These are phyloP conservation scores for Drosophila lowei DNA, from an alignment of 1,140 invertebrate species.

Conservation along the genomic window DNA sequence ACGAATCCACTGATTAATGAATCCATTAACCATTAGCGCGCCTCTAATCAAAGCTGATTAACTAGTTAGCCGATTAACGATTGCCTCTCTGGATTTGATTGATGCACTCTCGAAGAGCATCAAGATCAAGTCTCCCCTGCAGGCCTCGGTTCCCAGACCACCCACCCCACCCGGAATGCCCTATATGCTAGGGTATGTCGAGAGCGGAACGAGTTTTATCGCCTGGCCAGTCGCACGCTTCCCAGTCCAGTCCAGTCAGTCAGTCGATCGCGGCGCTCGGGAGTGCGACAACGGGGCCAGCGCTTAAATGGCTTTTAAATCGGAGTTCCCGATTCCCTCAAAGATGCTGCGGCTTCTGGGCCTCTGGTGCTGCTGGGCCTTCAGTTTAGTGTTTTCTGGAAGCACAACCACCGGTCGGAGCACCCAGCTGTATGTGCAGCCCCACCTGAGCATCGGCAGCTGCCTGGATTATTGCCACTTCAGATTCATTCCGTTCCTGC, in stretches of 20 bases:
- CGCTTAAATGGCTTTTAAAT: slow-evolving; percentile 10
- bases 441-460: neutral
- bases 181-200: slow-evolving; percentile 19
- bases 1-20: too few species aligned
- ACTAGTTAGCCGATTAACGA: slow-evolving; percentile 10
- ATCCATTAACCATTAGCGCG: slow-evolving; percentile 1
- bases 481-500: slow-evolving; percentile 29
- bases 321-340: neutral
- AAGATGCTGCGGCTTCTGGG: slow-evolving; percentile 24
- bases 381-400: too few species aligned
- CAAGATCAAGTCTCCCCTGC: too few species aligned
- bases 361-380: slow-evolving; percentile 6
- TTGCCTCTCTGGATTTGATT: too few species aligned
- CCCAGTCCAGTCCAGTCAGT: neutral
- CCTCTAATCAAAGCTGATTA: slow-evolving; percentile 2
- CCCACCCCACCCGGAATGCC: slow-evolving; percentile 1
- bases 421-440: neutral
- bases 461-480: slow-evolving; percentile 40
- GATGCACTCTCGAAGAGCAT: too few species aligned
- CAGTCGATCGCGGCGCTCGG: slow-evolving; percentile 47
- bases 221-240: neutral
- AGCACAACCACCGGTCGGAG: neutral
- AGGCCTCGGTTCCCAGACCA: too few species aligned
- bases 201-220: slow-evolving; percentile 32
- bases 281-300: slow-evolving; percentile 29